Percentiles rank a stretch among this genome's conserved stretches.
These are phyloP conservation scores for Triops longicaudatus DNA, from an alignment of 1,140 invertebrate species.

Conservation along the genomic window DNA sequence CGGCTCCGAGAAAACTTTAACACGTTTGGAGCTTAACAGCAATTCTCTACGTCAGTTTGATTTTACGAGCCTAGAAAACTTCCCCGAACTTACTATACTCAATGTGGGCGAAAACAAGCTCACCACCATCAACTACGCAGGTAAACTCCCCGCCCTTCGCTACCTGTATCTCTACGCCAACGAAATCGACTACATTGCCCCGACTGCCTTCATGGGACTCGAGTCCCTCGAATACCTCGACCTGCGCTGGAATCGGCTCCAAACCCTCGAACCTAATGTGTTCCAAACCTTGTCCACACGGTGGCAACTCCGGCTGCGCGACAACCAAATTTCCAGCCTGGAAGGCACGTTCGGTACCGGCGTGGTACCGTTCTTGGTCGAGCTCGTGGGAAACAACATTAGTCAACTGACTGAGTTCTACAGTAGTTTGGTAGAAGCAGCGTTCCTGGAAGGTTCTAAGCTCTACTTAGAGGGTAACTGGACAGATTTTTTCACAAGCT, in stretches of 20 bases:
- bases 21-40: conserved; percentile 35
- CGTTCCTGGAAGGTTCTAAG: conserved; percentile 26
- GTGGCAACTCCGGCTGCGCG: conserved; percentile 27
- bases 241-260: conserved; percentile 28
- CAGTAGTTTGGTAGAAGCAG: conserved; percentile 24
- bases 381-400: conserved; percentile 25
- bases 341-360: conserved; percentile 26
- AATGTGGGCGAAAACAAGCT: conserved; percentile 28
- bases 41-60: conserved; percentile 31
- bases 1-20: conserved; percentile 52
- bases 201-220: conserved; percentile 70
- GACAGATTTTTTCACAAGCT: too few species aligned
- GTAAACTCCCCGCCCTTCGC: conserved; percentile 51
- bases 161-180: conserved; percentile 83
- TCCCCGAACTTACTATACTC: conserved; percentile 26
- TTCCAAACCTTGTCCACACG: conserved; percentile 19
- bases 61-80: conserved; percentile 34
- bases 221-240: conserved; percentile 47
- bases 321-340: conserved; percentile 25
- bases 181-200: conserved; percentile 63
- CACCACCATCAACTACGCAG: conserved; percentile 24
- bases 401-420: conserved; percentile 21
- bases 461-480: conserved; percentile 27
- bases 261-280: conserved; percentile 16
- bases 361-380: conserved; percentile 26